Evolutionary conservation across 2,113 vertebrate genomes (phyloP), one percentile per base, ranked within the genome.

Genomic region (Edolisoma coerulescens): DNA sequence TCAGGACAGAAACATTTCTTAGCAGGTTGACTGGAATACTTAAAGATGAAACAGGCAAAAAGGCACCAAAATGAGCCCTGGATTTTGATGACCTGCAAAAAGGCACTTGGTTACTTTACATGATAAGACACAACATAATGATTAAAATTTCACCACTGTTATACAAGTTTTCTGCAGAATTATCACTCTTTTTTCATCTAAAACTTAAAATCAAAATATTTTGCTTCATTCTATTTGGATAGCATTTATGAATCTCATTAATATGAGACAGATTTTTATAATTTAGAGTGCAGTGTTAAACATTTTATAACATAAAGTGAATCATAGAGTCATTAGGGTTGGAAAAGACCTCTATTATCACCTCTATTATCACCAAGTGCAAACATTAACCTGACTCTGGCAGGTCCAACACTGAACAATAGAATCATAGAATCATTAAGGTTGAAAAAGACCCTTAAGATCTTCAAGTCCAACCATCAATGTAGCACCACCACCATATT

Each of bases 401-500:
- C 24, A 35, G 49, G 24, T 41, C 28, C 47, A 47, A 44, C 19
- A 28, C 23, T 39, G 26, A 63, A 49, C 13, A 41, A 27, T 5
- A 35, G 45, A 71, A 63, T 15, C 13, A 21, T 0, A 15, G 30
- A 49, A 47, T 41, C 2, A 1, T 47, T 54, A 41, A 35, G 13
- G 6, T 41, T 54, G 35, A 21, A 71, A 63, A 71, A 26, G 11
- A 49, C 5, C 12, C 20, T 26, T 41, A 41, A 54, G n/a, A 18
- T 35, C 41, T 22, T 28, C 12, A 18, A 16, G 41, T 49, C 26
- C 24, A 56, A 16, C 16, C 11, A 21, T 39, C 15, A 24, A 5
- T 0, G 0, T 11, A 52, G 23, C 4, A 52, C 5, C 33, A 42
- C 26, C n/a, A 54, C 8, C 14, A 11, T 13, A n/a, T 39, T 61